Percentiles rank a stretch among this genome's conserved stretches.
These are phyloP conservation scores for Machaerirhynchus nigripectus DNA, from an alignment of 2,113 vertebrate species.

Conservation along the genomic window DNA sequence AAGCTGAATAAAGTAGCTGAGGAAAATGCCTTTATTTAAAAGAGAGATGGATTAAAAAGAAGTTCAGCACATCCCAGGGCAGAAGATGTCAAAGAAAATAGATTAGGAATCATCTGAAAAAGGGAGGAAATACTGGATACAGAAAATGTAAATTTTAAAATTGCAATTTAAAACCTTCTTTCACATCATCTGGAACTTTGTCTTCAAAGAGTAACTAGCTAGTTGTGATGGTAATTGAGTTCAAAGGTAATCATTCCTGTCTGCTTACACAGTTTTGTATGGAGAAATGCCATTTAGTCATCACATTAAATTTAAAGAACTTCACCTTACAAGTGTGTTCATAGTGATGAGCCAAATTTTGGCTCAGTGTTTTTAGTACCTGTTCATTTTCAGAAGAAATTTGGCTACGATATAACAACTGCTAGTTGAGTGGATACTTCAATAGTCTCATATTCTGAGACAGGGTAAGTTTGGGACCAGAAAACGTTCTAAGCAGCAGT, in stretches of 20 bases:
- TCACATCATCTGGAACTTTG: not conserved
- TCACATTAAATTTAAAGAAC: not conserved
- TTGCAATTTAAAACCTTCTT: not conserved
- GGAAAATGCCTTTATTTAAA: conserved; percentile 32
- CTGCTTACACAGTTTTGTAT: not conserved
- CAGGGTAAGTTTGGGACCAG: not conserved
- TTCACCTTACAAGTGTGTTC: not conserved
- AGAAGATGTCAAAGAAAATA: not conserved
- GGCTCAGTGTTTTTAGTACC: not conserved
- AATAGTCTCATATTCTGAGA: not conserved
- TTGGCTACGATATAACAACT: not conserved
- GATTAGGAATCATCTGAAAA: not conserved
- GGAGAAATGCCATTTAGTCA: not conserved
- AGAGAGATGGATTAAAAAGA: not conserved
- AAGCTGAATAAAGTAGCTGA: conserved; percentile 35
- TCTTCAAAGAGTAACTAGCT: not conserved
- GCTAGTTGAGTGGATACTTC: not conserved
- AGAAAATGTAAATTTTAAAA: not conserved
- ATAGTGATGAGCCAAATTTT: not conserved
- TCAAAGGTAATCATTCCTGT: not conserved
- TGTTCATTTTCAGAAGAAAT: not conserved
- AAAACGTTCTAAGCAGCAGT: not conserved
- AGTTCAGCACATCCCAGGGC: not conserved
- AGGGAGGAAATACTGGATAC: not conserved
- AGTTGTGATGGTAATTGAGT: not conserved